Evolutionary conservation across 2,113 vertebrate species (phyloP).

Genomic region (Ovibos moschatus): DNA sequence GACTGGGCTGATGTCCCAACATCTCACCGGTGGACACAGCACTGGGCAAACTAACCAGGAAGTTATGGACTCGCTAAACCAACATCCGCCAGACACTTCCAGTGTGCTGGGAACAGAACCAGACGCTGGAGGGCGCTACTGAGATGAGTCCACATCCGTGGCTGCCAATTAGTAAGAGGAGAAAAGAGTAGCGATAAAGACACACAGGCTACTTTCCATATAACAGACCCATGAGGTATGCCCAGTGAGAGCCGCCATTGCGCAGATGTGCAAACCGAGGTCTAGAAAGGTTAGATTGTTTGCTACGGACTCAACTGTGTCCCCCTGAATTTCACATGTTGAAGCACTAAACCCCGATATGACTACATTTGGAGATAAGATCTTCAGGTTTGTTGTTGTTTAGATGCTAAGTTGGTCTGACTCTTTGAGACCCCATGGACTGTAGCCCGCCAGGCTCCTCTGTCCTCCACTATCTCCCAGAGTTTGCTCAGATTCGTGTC

Average conservation of each 20-base stretch:
- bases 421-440: background rate
- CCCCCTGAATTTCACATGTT: background rate
- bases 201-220: background rate
- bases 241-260: background rate
- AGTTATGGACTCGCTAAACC: background rate
- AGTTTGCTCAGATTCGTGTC: background rate
- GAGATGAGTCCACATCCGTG: background rate
- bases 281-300: background rate
- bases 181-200: rapidly evolving
- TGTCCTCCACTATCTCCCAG: background rate
- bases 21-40: background rate
- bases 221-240: background rate
- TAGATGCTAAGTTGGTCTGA: background rate
- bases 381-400: background rate
- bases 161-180: background rate
- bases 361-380: background rate
- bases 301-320: background rate
- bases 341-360: background rate
- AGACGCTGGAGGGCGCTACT: background rate
- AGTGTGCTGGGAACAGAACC: background rate
- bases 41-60: background rate
- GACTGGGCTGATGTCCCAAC: background rate
- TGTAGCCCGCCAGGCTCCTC: background rate
- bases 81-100: rapidly evolving
- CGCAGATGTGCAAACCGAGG: background rate